Percentiles rank a stretch among this genome's conserved stretches.
phyloP scores from a whole-genome alignment of 2,797 vertebrate species.

The Melanotaenia nigrans region DNA sequence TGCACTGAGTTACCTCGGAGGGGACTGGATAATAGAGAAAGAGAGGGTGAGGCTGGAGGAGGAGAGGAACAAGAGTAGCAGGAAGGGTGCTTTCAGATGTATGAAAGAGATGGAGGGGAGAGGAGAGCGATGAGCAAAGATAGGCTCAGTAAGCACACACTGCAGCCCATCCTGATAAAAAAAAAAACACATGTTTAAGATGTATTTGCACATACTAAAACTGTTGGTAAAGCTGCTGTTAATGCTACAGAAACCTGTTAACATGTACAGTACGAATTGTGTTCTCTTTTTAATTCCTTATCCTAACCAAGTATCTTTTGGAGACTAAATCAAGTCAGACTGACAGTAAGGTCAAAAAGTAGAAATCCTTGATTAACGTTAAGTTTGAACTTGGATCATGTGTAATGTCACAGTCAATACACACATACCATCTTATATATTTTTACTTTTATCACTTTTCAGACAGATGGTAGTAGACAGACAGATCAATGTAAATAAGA shows the following conservation, averaged over 20 bases:
- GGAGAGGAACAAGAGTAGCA: conserved; percentile 65
- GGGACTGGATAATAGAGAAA: conserved; percentile 78
- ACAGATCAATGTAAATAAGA: too few relatives aligned
- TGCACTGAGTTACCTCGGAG: conserved; percentile 80
- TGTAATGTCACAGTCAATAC: too few relatives aligned
- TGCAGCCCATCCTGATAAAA: neutral
- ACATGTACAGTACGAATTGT: neutral
- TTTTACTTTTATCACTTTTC: too few relatives aligned
- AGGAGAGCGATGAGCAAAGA: conserved; percentile 47
- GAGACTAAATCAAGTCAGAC: neutral
- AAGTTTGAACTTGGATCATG: too few relatives aligned
- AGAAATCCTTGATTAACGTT: too few relatives aligned
- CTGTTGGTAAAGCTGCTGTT: neutral
- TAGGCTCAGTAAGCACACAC: neutral
- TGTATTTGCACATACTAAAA: too few relatives aligned
- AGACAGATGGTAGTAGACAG: too few relatives aligned
- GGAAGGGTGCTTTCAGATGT: conserved; percentile 53
- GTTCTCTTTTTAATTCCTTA: neutral
- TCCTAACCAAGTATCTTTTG: neutral
- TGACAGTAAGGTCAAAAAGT: neutral
- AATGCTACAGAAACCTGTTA: too few relatives aligned
- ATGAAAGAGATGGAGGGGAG: conserved; percentile 68
- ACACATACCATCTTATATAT: too few relatives aligned
- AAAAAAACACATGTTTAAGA: too few relatives aligned
- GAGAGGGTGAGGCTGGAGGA: conserved; percentile 51